These are phyloP conservation scores for Globodera rostochiensis DNA, from an alignment of 1,140 invertebrate species.

Conservation along the genomic window DNA sequence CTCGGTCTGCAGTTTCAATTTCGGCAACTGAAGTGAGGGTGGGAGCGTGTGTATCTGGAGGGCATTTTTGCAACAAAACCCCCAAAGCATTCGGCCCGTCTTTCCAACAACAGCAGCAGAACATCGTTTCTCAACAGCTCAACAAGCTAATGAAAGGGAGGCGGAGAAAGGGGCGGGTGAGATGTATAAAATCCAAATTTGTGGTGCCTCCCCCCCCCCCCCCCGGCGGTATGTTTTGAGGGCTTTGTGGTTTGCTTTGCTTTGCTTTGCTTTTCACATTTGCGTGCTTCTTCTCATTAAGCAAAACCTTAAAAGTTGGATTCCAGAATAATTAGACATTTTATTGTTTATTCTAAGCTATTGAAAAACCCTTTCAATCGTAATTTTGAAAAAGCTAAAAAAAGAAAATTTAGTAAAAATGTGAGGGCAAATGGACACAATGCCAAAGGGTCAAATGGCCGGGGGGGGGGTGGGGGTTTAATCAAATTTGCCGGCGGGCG, in stretches of 20 bases:
- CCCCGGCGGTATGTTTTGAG: too few species aligned
- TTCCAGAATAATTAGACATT: too few species aligned
- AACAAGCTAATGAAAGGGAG: neutral
- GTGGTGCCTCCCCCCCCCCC: too few species aligned
- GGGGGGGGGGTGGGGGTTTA: neutral
- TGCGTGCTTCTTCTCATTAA: neutral
- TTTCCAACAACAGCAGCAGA: neutral
- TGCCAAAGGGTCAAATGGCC: neutral
- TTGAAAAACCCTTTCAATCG: neutral
- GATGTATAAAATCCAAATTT: neutral
- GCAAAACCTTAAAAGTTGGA: too few species aligned
- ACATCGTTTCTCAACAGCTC: neutral
- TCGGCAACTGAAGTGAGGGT: neutral
- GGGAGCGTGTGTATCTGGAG: too few species aligned
- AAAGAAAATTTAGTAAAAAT: neutral
- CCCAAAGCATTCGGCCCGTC: neutral
- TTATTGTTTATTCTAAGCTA: neutral
- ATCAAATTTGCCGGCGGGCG: neutral
- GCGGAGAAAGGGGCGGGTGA: neutral
- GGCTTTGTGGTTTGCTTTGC: too few species aligned
- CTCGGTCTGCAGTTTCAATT: neutral
- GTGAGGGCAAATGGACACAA: neutral
- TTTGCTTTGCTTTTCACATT: neutral
- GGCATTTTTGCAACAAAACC: conserved; percentile 4
- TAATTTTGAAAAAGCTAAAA: neutral